Conservation (phyloP, 2,113 vertebrate species). For the Anas platyrhynchos region DNA sequence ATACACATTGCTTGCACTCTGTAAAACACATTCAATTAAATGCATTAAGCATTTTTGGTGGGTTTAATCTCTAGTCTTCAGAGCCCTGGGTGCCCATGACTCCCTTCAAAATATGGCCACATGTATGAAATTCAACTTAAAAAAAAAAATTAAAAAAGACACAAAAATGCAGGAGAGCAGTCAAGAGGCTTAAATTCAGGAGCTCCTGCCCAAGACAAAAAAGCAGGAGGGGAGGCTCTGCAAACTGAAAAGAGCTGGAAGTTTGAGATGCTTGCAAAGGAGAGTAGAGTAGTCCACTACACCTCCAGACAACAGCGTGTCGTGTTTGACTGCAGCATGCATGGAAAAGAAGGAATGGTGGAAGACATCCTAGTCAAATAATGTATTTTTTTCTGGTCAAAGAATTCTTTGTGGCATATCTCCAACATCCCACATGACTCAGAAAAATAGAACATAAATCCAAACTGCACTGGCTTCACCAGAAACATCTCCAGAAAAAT, state of each 20-base stretch:
- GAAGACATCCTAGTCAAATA: neutral
- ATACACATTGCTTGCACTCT: neutral
- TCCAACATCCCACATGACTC: neutral
- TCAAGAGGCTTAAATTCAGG: neutral
- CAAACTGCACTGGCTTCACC: neutral
- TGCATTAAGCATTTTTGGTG: neutral
- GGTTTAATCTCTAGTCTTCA: neutral
- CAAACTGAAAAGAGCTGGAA: neutral
- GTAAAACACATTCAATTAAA: neutral
- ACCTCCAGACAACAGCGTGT: neutral
- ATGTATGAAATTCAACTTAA: neutral
- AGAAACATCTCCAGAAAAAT: conserved; percentile 6
- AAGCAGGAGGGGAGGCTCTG: neutral
- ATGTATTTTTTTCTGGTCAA: neutral
- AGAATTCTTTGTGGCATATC: neutral
- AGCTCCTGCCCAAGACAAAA: neutral
- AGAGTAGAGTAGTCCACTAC: neutral
- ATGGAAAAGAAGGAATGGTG: neutral
- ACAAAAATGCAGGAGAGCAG: neutral
- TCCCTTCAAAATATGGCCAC: neutral
- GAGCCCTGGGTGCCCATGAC: neutral
- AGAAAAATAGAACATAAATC: neutral
- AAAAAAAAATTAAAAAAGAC: too few relatives aligned
- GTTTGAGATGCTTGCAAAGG: conserved; percentile 1
- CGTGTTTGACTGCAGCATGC: neutral